A percentile compares a stretch with the other conserved stretches of the same genome.
phyloP scores from a whole-genome alignment of 1,140 invertebrate genomes.

The Holotrichia oblita region DNA sequence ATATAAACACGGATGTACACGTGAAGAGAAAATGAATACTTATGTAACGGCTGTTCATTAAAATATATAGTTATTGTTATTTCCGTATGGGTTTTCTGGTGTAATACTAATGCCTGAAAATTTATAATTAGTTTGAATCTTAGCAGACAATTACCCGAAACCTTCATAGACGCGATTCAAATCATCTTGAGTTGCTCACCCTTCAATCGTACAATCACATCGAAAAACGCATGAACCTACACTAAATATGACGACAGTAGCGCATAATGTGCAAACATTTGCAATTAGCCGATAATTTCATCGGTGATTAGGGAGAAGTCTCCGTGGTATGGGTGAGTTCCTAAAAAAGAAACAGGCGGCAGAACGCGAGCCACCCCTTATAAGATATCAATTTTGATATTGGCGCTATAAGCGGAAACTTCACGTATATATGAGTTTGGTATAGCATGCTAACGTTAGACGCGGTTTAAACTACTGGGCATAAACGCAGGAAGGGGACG shows the following conservation, averaged over 20 bases:
- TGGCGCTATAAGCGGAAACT: conserved; percentile 55
- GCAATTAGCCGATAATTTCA: conserved; percentile 54
- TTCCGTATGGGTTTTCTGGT: too few species aligned
- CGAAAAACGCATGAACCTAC: background rate
- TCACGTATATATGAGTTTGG: conserved; percentile 52
- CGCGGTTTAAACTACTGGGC: conserved; percentile 44
- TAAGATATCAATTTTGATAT: conserved; percentile 59
- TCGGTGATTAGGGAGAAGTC: conserved; percentile 44
- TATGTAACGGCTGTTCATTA: too few species aligned
- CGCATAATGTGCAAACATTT: conserved; percentile 57
- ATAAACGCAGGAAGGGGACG: conserved; percentile 50
- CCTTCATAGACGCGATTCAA: too few species aligned
- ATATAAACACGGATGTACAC: too few species aligned
- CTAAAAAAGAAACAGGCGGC: conserved; percentile 39
- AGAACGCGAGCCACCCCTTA: conserved; percentile 49
- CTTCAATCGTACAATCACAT: background rate
- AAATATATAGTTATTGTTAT: too few species aligned
- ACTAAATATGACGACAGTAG: conserved; percentile 48
- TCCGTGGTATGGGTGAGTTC: conserved; percentile 39
- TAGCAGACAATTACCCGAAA: too few species aligned
- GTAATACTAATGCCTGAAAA: too few species aligned
- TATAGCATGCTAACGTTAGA: conserved; percentile 32
- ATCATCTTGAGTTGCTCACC: too few species aligned
- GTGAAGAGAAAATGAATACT: too few species aligned
- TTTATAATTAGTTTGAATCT: too few species aligned